These are phyloP conservation scores for Cerastoderma edule DNA, from an alignment of 2,888 invertebrate genomes.

Conservation along the genomic window DNA sequence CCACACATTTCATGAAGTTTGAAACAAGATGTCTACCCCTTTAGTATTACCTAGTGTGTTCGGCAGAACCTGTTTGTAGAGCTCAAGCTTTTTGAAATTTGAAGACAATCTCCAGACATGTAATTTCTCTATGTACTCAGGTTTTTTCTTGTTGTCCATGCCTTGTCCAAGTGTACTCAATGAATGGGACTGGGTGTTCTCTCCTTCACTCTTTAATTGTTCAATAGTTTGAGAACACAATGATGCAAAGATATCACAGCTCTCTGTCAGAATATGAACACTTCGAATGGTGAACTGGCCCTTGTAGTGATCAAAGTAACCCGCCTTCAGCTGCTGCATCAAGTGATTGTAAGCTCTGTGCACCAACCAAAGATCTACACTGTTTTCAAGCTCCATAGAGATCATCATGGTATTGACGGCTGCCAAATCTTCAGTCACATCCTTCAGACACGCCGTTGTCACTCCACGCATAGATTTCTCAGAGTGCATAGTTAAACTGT, in stretches of 20 bases:
- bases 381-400: not conserved
- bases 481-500: not conserved
- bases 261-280: not conserved
- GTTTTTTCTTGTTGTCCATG: not conserved
- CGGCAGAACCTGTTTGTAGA: conserved; percentile 6
- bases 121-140: not conserved
- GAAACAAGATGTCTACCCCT: too few species aligned
- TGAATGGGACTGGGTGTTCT: not conserved
- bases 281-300: not conserved
- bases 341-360: conserved; percentile 3
- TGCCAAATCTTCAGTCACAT: not conserved
- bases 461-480: not conserved
- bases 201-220: not conserved
- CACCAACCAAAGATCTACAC: not conserved
- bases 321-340: conserved; percentile 1
- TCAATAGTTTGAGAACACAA: conserved; percentile 7
- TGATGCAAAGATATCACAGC: not conserved
- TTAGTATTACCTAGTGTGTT: not conserved
- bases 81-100: conserved; percentile 17
- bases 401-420: not conserved
- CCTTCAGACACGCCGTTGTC: not conserved
- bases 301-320: not conserved
- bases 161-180: not conserved
- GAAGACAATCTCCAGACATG: conserved; percentile 2
- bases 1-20: too few species aligned